Base-by-base conservation (phyloP, 2,888 invertebrate genomes). In the Sericinus montela region DNA sequence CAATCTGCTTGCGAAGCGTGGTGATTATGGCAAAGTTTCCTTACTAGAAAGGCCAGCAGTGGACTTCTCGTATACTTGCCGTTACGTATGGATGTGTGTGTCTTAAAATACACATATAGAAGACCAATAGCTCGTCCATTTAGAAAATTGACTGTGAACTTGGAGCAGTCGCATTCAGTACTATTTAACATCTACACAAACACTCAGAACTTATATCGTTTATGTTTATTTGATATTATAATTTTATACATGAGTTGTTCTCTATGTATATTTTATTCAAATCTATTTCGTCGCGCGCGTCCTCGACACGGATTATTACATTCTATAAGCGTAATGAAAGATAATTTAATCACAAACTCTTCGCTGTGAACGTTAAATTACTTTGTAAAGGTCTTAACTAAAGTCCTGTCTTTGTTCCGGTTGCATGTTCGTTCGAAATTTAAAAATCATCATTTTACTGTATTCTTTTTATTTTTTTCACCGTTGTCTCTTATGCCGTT, bases 211-310 rank as follows among this genome's bases (percentile, higher is more conserved):
- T 29, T 25, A 25, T 41, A 37, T 48, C 37, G 37, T 49, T 40
- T 35, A 28, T 41, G 36, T 45, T 50, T 45, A 50, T 56, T 56
- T 53, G 44, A 51, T 56, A 59, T 57, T 56, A 53, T 59, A 59
- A 59, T 59, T 59, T 59, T 55, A 59, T 54, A 58, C 59, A 58
- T 57, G 56, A 54, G 51, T 52, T 51, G 28, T 55, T 48, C 42
- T 56, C 47, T 47, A 54, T 54, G 54, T 55, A 23, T 51, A 49
- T 58, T 58, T 57, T 57, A 60, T 60, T 60, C 46, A 58, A 58
- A 59, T 58, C 23, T 35, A 16, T 9, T 28, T 36, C 48, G 38
- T 38, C 7, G 29, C 35, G 28, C 44, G 23, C 34, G 23, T 37
- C 35, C 3, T n/a, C 36, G 25, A 36, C 45, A 36, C 9, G 36